Evolutionary conservation across 2,113 vertebrate genomes (phyloP), one percentile per base, ranked within the genome.

Genomic region (Oreotrochilus melanogaster): DNA sequence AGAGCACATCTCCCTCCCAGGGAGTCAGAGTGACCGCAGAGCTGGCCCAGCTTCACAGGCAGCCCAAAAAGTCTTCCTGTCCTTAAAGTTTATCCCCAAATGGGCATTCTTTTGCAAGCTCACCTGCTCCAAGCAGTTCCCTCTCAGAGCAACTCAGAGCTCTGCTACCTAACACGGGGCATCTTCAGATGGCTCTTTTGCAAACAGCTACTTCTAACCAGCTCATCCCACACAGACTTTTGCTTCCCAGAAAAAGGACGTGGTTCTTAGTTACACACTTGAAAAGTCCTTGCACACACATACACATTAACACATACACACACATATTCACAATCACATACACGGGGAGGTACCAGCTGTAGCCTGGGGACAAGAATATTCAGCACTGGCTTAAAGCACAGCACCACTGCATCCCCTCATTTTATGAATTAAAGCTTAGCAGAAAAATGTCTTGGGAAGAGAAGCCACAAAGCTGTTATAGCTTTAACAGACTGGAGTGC

Each of bases 401-500:
- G 16, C 25, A 67, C 75, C 17, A 5, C 67, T n/a, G 19, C 23
- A 50, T 35, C 78, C 62, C 74, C 42, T 91, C 90, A 73, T 86
- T 69, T 96, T 91, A 93, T 95, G 94, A 97, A 95, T 81, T 85
- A 92, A 93, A 90, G 4, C 7, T 87, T 10, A 10, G 51, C 27
- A 81, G 72, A 23, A 92, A 92, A 86, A 94, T 88, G 60, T 76
- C 92, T 86, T 70, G 35, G 60, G 75, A 95, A 61, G 65, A 84
- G 78, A 96, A 96, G 57, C 42, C 64, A 33, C 4, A 15, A 76
- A 69, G 64, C 91, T 94, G 92, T 95, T 98, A 96, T 88, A 67
- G 90, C 88, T 98, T 98, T 98, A 96, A 84, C 97, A 97, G 97
- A 97, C 71, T 88, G 66, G 14, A 64, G 91, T 87, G 92, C 94